phyloP scores from a whole-genome alignment of 1,140 invertebrate genomes.

The Trichonephila clavata region DNA sequence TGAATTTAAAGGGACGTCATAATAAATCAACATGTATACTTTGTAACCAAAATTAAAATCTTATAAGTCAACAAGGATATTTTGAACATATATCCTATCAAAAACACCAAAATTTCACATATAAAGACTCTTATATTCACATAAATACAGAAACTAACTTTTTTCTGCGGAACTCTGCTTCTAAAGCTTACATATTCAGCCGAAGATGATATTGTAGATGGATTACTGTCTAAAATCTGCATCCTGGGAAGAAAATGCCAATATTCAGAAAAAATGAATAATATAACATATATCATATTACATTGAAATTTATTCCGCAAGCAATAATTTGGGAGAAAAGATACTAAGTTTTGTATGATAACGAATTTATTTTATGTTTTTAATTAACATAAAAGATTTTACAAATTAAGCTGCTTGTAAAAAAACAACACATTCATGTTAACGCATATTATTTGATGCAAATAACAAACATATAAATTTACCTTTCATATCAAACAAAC shows the following conservation, averaged over 20 bases:
- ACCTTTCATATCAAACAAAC: slow-evolving; percentile 29
- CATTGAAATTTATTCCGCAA: not conserved
- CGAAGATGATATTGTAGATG: slow-evolving; percentile 86
- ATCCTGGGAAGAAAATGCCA: slow-evolving; percentile 19
- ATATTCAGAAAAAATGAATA: not conserved
- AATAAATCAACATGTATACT: no score
- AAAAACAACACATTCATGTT: not conserved
- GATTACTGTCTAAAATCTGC: slow-evolving; percentile 42
- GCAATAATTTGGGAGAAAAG: not conserved
- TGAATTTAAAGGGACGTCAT: no score
- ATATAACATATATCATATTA: not conserved
- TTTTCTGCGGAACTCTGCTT: slow-evolving; percentile 89
- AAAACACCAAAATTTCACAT: no score
- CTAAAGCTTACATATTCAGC: slow-evolving; percentile 93
- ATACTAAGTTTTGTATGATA: no score
- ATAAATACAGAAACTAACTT: slow-evolving; percentile 37
- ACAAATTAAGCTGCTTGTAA: not conserved
- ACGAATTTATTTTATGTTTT: no score
- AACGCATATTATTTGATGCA: no score
- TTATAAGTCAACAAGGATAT: no score
- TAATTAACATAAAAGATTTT: no score
- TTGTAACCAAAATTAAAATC: no score
- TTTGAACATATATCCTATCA: no score
- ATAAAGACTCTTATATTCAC: no score
- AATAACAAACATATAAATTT: not conserved